Base-by-base conservation (phyloP, 2,888 invertebrate genomes). In the Nephrocerus scutellatus region DNA sequence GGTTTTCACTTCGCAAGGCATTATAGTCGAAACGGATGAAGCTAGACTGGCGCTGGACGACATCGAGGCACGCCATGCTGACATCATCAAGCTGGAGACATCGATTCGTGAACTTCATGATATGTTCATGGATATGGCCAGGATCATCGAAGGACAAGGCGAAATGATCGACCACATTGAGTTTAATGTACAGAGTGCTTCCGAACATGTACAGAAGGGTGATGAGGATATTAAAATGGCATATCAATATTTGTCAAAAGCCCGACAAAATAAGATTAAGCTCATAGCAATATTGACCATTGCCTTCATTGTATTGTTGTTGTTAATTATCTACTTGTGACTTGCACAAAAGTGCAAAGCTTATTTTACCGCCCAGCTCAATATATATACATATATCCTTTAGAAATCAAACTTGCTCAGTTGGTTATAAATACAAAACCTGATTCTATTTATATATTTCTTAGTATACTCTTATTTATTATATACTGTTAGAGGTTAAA, bases 41-140 rank as follows among this genome's bases (percentile, higher is more conserved):
- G 98, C 98, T 55, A 96, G 95, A 74, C 98, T 98, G 74, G 97
- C 97, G 39, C 75, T 98, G 66, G 97, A 97, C 37, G 98, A 99
- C 73, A 99, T 99, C 65, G 97, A 99, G 75, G 98, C 98, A 54
- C 82, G 98, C 57, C 98, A 99, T 72, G 93, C 95, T 54, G 98
- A 98, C 74, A 99, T 98, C 73, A 96, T 99, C 72, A 98, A 98
- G 74, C 75, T 99, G 75, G 98, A 98, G 77, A 96, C 88, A 61
- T 96, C 95, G 66, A 99, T 98, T 75, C 84, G 95, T 72, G 98
- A 99, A 75, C 81, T 98, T 51, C 98, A 98, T 73, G 98, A 98
- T 74, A 98, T 98, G 98, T 98, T 99, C 73, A 96, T 98, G 95
- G 98, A 98, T 72, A 99, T 99, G 98, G 98, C 98, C 55, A 96